Percentiles rank a stretch among this genome's conserved stretches.
Conservation (phyloP, 2,113 vertebrate species). For the Synchiropus splendidus region DNA sequence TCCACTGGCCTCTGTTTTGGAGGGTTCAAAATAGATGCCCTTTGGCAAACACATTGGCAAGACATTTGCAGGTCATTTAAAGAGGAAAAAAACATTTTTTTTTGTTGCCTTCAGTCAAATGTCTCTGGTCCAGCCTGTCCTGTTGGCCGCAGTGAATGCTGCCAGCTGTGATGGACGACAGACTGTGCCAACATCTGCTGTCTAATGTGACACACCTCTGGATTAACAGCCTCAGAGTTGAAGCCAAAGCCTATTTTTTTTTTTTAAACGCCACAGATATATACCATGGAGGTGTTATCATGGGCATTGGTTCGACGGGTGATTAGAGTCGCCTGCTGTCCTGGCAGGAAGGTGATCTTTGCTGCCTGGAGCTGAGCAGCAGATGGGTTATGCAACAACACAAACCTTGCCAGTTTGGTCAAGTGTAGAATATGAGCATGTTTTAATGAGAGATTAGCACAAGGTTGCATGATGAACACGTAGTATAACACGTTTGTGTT, state of each 20-base stretch:
- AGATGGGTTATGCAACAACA: slow-evolving; percentile 53
- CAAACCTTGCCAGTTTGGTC: slow-evolving; percentile 22
- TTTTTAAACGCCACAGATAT: slow-evolving; percentile 3
- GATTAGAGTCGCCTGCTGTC: slow-evolving; percentile 7
- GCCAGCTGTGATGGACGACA: slow-evolving; percentile 56
- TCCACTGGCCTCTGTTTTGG: too few species aligned
- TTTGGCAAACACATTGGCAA: slow-evolving; percentile 21
- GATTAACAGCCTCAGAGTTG: slow-evolving; percentile 17
- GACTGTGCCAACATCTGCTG: slow-evolving; percentile 58
- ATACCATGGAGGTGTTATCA: slow-evolving; percentile 4
- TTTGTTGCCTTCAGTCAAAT: not conserved
- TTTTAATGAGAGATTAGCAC: slow-evolving; percentile 3
- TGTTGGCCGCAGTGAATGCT: slow-evolving; percentile 29
- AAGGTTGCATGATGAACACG: too few species aligned
- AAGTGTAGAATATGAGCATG: slow-evolving; percentile 3
- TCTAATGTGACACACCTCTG: slow-evolving; percentile 10
- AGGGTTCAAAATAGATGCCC: slow-evolving; percentile 21
- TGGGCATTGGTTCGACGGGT: slow-evolving; percentile 1
- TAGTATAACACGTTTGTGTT: too few species aligned
- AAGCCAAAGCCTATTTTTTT: slow-evolving; percentile 2
- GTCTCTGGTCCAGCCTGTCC: slow-evolving; percentile 43
- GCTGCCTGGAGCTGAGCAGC: slow-evolving; percentile 24
- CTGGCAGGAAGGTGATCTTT: slow-evolving; percentile 18
- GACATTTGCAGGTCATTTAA: slow-evolving; percentile 46
- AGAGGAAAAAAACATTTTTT: slow-evolving; percentile 38